Base-by-base conservation (phyloP, 2,797 vertebrate genomes). In the Lutjanus campechanus region DNA sequence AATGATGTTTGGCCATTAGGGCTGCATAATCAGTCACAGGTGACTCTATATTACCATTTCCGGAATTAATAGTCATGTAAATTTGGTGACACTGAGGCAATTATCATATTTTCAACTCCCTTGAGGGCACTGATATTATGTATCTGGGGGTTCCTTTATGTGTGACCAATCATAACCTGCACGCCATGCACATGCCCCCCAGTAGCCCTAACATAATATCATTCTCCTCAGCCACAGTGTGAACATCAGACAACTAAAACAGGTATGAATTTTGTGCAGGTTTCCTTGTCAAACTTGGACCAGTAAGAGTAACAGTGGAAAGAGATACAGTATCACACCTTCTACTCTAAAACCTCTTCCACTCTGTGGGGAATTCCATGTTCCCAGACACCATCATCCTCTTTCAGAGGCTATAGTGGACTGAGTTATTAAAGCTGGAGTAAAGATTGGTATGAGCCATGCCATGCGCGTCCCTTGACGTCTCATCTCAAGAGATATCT, bases 1-100 rank as follows among this genome's bases (percentile, higher is more conserved):
- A 11, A 12, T 41, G 16, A 47, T 49, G 55, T 64, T 9, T 65
- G 29, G 41, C 65, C 53, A 81, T 83, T 47, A 73, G 47, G 12
- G 36, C 12, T 53, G 19, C 13, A 77, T 76, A 72, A 72, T 77
- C 54, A 69, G 53, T 69, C 15, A 49, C n/a, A 63, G 17, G 64
- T 73, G 58, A 47, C 11, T 54, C 40, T 9, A 72, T 19, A 61
- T 61, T 47, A 49, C 55, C 2, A 69, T 69, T 67, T 70, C 17
- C 16, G 60, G 29, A 43, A 17, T 60, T 49, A 61, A 77, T 47
- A 44, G 5, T 61, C 69, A 43, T 71, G 56, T 29, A 63, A 71
- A 51, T 66, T 15, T 79, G 17, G 19, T 1, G 0, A 41, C 13
- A 59, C 13, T 46, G 11, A 69, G 36, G 15, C 11, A 1, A 71